phyloP scores from a whole-genome alignment of 92 coral and sea anemone genomes.

The Isaurus tuberculatus region DNA sequence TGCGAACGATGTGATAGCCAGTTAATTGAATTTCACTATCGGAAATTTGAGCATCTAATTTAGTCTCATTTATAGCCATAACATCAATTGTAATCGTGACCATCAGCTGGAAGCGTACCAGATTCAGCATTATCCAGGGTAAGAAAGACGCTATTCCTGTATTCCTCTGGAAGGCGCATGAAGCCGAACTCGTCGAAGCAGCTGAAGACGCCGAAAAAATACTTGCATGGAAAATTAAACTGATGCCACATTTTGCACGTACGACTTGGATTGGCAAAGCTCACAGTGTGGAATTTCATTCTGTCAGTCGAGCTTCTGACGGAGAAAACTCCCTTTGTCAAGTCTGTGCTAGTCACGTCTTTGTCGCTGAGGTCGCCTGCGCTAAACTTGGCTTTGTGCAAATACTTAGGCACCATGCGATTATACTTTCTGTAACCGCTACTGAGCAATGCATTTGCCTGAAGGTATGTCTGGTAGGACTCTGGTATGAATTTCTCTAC shows the following conservation, averaged over 20 bases:
- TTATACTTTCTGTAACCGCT: slow-evolving; percentile 48
- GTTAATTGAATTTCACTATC: too few relatives aligned
- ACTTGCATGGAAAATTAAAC: slow-evolving; percentile 41
- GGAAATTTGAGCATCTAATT: too few relatives aligned
- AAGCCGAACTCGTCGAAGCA: slow-evolving; percentile 1
- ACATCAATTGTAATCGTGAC: not conserved
- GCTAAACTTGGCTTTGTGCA: slow-evolving; percentile 44
- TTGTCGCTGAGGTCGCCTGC: slow-evolving; percentile 39
- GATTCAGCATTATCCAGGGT: not conserved
- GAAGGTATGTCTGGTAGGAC: slow-evolving; percentile 36
- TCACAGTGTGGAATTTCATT: slow-evolving; percentile 33
- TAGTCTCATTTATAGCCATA: too few relatives aligned
- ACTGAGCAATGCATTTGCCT: slow-evolving; percentile 47
- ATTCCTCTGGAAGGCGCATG: slow-evolving; percentile 24
- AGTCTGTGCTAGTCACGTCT: slow-evolving; percentile 49
- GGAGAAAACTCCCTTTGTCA: slow-evolving; percentile 42
- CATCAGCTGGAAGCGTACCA: slow-evolving; percentile 4
- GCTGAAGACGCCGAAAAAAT: slow-evolving; percentile 2
- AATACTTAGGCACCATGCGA: slow-evolving; percentile 35
- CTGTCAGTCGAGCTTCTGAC: slow-evolving; percentile 45
- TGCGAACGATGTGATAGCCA: too few relatives aligned
- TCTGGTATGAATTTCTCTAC: slow-evolving; percentile 46
- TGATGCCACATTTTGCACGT: slow-evolving; percentile 52
- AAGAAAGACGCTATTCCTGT: not conserved
- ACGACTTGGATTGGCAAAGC: slow-evolving; percentile 46